Evolutionary conservation across 2,797 vertebrate genomes (phyloP).

Genomic region (Falco concolor): DNA sequence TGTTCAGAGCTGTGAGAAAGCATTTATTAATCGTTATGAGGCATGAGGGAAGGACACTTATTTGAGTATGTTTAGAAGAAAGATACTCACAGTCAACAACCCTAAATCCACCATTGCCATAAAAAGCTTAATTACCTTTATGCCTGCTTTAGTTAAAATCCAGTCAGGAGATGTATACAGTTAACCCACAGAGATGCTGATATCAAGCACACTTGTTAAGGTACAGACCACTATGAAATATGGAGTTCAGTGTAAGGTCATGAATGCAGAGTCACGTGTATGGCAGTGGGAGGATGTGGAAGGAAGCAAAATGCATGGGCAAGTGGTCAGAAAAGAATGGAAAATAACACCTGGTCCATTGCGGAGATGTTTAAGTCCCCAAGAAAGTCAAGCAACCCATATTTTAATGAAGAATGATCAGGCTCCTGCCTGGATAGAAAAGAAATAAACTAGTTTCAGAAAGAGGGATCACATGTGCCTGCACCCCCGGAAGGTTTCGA

Average conservation of each 20-base stretch:
- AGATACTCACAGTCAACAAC: neutral
- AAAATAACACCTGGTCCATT: neutral
- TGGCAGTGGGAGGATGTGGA: neutral
- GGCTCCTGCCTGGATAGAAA: neutral
- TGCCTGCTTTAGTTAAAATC: neutral
- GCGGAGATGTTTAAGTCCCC: neutral
- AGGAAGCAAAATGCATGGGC: neutral
- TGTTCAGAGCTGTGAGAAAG: neutral
- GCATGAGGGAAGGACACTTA: neutral
- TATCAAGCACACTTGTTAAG: neutral
- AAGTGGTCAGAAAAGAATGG: neutral
- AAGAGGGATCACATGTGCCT: neutral
- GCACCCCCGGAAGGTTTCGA: neutral
- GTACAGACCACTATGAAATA: neutral
- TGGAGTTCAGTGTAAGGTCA: neutral
- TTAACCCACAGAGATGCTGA: neutral
- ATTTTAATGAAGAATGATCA: neutral
- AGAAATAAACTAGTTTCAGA: neutral
- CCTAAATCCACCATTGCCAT: neutral
- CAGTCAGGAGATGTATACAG: neutral
- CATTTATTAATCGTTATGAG: neutral
- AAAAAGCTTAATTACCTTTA: neutral
- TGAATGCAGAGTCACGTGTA: accelerated
- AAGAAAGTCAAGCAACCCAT: neutral
- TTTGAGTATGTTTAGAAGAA: neutral